Conservation (phyloP, 2,888 invertebrate genomes). For the Tolmerus cingulatus region DNA sequence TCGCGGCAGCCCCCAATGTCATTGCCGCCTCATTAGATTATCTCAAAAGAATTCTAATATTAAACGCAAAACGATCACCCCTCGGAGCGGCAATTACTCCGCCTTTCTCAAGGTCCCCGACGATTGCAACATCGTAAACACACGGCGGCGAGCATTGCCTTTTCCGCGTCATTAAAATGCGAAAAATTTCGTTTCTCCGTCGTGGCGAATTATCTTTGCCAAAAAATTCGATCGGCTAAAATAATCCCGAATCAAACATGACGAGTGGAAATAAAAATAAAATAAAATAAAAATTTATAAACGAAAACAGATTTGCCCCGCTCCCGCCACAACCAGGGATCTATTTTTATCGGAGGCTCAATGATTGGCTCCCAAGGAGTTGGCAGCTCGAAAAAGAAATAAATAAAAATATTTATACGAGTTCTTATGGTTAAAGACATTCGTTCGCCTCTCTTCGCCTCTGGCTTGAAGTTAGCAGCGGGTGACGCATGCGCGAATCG, state of each 20-base stretch:
- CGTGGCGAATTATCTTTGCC: conserved; percentile 3
- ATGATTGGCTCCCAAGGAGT: conserved; percentile 19
- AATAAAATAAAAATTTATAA: background rate
- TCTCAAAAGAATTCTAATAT: conserved; percentile 29
- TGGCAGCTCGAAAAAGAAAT: background rate
- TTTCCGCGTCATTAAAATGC: conserved; percentile 36
- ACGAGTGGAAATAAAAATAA: background rate
- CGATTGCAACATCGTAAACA: conserved; percentile 22
- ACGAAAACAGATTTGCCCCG: conserved; percentile 14
- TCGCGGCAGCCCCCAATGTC: conserved; percentile 7
- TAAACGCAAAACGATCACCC: conserved; percentile 10
- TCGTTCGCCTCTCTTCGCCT: background rate
- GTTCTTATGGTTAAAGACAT: background rate
- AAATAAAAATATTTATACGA: background rate
- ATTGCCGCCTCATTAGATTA: conserved; percentile 25
- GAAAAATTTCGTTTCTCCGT: conserved; percentile 30
- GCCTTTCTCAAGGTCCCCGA: conserved; percentile 32
- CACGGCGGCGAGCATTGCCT: conserved; percentile 26
- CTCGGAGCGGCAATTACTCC: conserved; percentile 5
- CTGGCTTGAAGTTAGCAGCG: background rate
- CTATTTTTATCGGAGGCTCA: conserved; percentile 32
- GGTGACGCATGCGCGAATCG: background rate
- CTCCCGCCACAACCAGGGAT: background rate
- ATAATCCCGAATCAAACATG: background rate
- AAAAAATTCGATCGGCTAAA: conserved; percentile 22